These are phyloP conservation scores for Pherbina coryleti DNA, from an alignment of 2,888 invertebrate genomes.

Conservation along the genomic window DNA sequence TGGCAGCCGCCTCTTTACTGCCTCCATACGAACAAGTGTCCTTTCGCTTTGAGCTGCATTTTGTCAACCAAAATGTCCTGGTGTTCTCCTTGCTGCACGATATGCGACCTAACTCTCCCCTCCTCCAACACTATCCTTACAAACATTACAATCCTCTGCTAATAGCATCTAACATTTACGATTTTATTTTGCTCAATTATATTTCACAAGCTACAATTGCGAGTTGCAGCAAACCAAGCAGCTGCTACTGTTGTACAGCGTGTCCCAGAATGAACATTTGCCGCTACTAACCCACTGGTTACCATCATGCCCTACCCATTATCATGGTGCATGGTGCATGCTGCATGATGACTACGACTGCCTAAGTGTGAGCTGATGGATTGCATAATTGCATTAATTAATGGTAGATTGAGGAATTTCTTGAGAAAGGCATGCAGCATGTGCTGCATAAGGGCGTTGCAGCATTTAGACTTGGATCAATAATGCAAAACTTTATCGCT, in stretches of 20 bases:
- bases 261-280: background rate
- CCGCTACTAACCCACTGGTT: background rate
- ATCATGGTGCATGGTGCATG: background rate
- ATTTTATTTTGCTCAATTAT: constrained; percentile 29
- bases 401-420: constrained; percentile 3
- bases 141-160: background rate
- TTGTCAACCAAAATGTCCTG: background rate
- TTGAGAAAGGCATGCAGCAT: background rate
- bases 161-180: background rate
- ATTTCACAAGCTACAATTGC: background rate
- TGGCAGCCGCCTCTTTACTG: background rate
- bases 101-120: too few species aligned
- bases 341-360: background rate
- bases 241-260: background rate
- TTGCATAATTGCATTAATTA: constrained; percentile 31
- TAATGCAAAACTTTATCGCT: background rate
- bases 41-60: background rate
- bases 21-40: background rate
- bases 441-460: background rate
- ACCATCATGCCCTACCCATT: background rate
- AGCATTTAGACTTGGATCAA: constrained; percentile 12
- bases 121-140: background rate
- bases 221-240: background rate
- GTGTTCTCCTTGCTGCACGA: too few species aligned
- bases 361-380: background rate